Evolutionary conservation across 2,888 invertebrate genomes (phyloP).

Genomic region (Hypselothyrea guttata): DNA sequence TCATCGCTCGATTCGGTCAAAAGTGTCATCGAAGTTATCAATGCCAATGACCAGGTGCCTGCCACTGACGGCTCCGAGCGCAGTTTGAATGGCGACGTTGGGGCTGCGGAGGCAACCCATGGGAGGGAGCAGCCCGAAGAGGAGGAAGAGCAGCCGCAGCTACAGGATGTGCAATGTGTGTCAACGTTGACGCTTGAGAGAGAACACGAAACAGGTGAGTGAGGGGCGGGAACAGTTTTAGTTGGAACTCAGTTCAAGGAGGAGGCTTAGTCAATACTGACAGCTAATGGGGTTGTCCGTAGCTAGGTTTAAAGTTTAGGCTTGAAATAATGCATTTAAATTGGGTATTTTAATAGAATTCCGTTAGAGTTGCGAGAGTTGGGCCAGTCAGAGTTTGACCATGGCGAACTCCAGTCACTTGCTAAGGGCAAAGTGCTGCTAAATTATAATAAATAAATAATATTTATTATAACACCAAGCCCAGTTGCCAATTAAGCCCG

Average conservation of each 20-base stretch:
- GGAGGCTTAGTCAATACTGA: no score
- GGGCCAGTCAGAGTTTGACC: no score
- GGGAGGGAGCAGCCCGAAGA: slow-evolving; percentile 3
- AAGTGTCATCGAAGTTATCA: slow-evolving; percentile 68
- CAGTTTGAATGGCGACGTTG: not conserved
- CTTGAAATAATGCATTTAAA: no score
- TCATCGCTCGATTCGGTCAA: slow-evolving; percentile 77
- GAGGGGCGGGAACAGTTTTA: slow-evolving; percentile 4
- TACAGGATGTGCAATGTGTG: slow-evolving; percentile 39
- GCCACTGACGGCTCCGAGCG: slow-evolving; percentile 21
- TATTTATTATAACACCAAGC: no score
- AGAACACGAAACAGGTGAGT: slow-evolving; percentile 72
- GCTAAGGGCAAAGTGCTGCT: no score
- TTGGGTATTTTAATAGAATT: no score
- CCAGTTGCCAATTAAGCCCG: no score
- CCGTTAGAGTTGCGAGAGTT: no score
- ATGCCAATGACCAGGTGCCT: slow-evolving; percentile 22
- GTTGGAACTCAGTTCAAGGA: not conserved
- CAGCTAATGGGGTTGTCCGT: no score
- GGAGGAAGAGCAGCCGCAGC: slow-evolving; percentile 8
- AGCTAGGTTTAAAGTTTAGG: no score
- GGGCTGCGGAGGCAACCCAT: not conserved
- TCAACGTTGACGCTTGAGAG: slow-evolving; percentile 51
- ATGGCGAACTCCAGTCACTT: no score
- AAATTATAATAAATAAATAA: no score